These are phyloP conservation scores for Drosophila baimaii DNA, from an alignment of 1,140 invertebrate genomes.

Conservation along the genomic window DNA sequence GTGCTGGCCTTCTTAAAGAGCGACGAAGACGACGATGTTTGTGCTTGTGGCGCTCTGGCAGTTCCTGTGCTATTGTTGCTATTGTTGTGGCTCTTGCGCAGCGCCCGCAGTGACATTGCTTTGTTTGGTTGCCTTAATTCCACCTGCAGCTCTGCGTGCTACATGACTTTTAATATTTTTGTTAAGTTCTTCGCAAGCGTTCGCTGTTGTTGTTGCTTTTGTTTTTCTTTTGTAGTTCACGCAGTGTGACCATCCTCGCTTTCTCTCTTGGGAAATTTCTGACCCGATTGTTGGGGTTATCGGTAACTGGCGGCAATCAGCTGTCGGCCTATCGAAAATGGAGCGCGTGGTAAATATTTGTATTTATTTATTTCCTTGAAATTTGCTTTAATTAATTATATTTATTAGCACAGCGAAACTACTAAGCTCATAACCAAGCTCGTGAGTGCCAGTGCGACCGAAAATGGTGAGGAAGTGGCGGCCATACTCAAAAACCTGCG, in stretches of 20 bases:
- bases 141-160: slow-evolving; percentile 22
- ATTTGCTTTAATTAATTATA: neutral
- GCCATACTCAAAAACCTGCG: slow-evolving; percentile 43
- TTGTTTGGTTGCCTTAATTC: slow-evolving; percentile 16
- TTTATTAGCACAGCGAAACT: slow-evolving; percentile 34
- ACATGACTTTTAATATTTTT: slow-evolving; percentile 44
- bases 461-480: slow-evolving; percentile 43
- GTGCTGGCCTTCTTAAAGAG: slow-evolving; percentile 66
- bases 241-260: slow-evolving; percentile 17
- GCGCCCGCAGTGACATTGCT: slow-evolving; percentile 83
- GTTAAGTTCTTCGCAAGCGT: slow-evolving; percentile 2
- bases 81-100: slow-evolving; percentile 67
- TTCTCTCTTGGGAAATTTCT: slow-evolving; percentile 8
- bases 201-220: slow-evolving; percentile 16
- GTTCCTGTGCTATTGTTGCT: slow-evolving; percentile 23
- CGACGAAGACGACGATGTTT: slow-evolving; percentile 25
- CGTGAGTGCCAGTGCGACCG: neutral
- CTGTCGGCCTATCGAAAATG: slow-evolving; percentile 34
- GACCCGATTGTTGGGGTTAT: slow-evolving; percentile 14
- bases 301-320: slow-evolving; percentile 26
- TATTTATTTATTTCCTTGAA: slow-evolving; percentile 12
- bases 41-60: slow-evolving; percentile 26
- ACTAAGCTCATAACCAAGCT: slow-evolving; percentile 35
- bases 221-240: slow-evolving; percentile 27
- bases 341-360: slow-evolving; percentile 54